Evolutionary conservation across 2,888 invertebrate species (phyloP), one percentile per base, ranked within the genome.

Genomic region (Leucophora obtusa): DNA sequence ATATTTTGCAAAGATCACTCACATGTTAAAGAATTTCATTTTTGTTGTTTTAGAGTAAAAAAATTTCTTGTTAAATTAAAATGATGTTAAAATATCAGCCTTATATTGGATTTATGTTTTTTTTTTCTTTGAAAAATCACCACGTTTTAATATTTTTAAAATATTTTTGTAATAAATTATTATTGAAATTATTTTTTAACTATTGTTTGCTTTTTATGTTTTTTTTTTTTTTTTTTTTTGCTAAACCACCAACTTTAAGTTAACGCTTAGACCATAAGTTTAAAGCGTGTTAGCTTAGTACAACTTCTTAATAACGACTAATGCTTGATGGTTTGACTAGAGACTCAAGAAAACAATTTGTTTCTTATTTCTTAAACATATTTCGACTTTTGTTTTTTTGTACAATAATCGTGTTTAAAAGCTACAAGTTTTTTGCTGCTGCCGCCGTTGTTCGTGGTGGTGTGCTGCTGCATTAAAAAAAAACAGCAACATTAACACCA

Each of bases 21-120:
- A 88, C 87, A 88, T 87, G 85, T 87, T 87, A 78, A 86, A 86
- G 86, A 85, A 87, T 85, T 88, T 88, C 87, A 88, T 88, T 85
- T 85, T 86, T 83, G 83, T 66, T 82, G 47, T 82, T 38, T 65
- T 79, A 82, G 28, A 77, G 15, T 58, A n/a, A 65, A 54, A 60
- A 24, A 21, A 60, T 63, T 71, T 60, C 53, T 51, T 76, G 18
- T 82, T 72, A 66, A 66, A 77, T 72, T 76, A 15, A 65, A 72
- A 65, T 47, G 17, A 18, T 74, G 60, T 77, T 65, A 74, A 70
- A 62, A 58, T 77, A 81, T 81, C 81, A 81, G 81, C 74, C 81
- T 75, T 82, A 63, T 59, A 54, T 62, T 28, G 69, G 51, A 60
- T 69, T 78, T 78, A 71, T 58, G 9, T 70, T 60, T 62, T 59